These are phyloP conservation scores for Borostomias antarcticus DNA, from an alignment of 2,797 vertebrate genomes.

Conservation along the genomic window DNA sequence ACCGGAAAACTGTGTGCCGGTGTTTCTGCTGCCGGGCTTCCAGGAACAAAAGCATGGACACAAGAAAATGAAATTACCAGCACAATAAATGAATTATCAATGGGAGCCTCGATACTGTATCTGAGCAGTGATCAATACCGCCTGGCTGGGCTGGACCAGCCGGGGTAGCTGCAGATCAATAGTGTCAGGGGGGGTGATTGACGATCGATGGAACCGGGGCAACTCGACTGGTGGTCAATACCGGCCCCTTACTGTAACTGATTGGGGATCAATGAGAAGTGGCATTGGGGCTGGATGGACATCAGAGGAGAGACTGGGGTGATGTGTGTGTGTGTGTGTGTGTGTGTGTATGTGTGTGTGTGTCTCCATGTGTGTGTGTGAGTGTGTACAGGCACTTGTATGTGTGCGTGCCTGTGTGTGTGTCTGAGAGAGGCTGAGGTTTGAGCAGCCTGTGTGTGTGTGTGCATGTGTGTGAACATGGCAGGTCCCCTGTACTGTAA, in stretches of 20 bases:
- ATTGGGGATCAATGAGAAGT: slow-evolving; percentile 69
- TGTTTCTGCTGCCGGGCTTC: slow-evolving; percentile 61
- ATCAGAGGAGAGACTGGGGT: slow-evolving; percentile 57
- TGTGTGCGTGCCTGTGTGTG: slow-evolving; percentile 12
- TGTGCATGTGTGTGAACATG: too few relatives aligned
- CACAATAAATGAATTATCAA: slow-evolving; percentile 78
- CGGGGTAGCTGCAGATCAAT: slow-evolving; percentile 73
- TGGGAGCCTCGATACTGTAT: slow-evolving; percentile 72
- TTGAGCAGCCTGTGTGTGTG: slow-evolving; percentile 44
- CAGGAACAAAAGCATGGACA: slow-evolving; percentile 71
- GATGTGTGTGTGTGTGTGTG: slow-evolving; percentile 43
- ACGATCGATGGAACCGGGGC: slow-evolving; percentile 68
- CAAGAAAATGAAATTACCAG: slow-evolving; percentile 78
- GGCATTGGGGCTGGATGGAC: slow-evolving; percentile 65
- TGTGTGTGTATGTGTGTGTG: slow-evolving; percentile 45
- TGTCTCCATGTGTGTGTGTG: slow-evolving; percentile 35
- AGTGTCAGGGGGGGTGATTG: slow-evolving; percentile 65
- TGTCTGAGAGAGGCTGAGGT: slow-evolving; percentile 55
- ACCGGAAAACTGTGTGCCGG: not conserved
- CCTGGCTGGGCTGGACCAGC: slow-evolving; percentile 51
- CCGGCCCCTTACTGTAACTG: slow-evolving; percentile 69
- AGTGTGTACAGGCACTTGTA: not conserved
- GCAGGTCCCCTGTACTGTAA: slow-evolving; percentile 58
- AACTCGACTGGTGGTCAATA: slow-evolving; percentile 55
- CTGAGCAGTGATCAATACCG: slow-evolving; percentile 63